Evolutionary conservation across 2,888 invertebrate species (phyloP), one percentile per base, ranked within the genome.

Genomic region (Orthonevra nobilis): DNA sequence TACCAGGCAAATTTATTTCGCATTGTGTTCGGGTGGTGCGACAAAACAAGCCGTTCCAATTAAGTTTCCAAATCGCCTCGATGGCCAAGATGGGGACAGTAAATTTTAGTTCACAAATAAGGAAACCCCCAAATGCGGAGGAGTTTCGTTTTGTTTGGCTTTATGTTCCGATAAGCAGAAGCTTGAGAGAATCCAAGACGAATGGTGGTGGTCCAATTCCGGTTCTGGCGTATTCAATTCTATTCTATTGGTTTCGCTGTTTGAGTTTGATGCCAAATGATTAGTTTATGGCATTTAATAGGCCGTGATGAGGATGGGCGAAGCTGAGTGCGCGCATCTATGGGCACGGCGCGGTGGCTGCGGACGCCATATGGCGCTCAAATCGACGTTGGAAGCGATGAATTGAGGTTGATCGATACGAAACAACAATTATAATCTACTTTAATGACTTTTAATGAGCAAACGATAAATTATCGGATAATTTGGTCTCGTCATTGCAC

Each of bases 211-310:
- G 14, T 23, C 36, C 30, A 46, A 56, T 36, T 74, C 32, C 52
- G 32, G 46, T 61, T 68, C 48, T 50, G 32, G n/a, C n/a, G n/a
- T n/a, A n/a, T 42, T 68, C 46, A 14, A 61, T 32, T 42, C 36
- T 38, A 52, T 70, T 70, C 77, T 70, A 77, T 77, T 72, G 72
- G 72, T 60, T 72, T 77, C 77, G 70, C 64, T 72, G 72, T 14
- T 20, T 77, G 77, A 60, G 64, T 77, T 72, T 77, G 77, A 77
- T 54, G 64, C 28, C 44, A 66, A 54, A 77, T 58, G 46, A 77
- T 77, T 77, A 54, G 77, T 54, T 72, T 60, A 64, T 64, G 72
- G 64, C 77, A 77, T 52, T 77, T 66, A 77, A 72, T 77, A 77
- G 77, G 70, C 64, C 72, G 72, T 72, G 77, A 77, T 77, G 72